Base-by-base conservation (phyloP, 2,888 invertebrate species). In the Sylvicola fuscatus region DNA sequence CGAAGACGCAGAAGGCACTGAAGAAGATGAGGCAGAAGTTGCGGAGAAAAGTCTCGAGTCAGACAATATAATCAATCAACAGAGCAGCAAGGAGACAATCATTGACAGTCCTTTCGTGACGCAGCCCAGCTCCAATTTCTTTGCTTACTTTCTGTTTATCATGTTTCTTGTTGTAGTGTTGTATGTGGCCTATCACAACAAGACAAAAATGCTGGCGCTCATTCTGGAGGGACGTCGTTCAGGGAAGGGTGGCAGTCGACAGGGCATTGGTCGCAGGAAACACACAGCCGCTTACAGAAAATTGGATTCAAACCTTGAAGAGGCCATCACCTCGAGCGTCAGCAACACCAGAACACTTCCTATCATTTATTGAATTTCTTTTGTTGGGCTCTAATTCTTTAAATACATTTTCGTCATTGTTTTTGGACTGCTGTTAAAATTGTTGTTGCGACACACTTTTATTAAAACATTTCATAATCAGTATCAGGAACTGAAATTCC, bases 161-260 rank as follows among this genome's bases (percentile, higher is more conserved):
- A 66, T 69, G 43, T 59, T 72, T 14, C 47, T 73, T 11, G 66
- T 66, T 43, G 64, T 76, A 30, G 50, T 68, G 32, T 65, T 66
- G 32, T 78, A 77, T 47, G 58, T 77, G 11, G 61, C 39, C 33
- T 67, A 66, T 50, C 65, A 66, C 42, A 76, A 76, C 48, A 74
- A 75, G 48, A 68, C 73, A 47, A 76, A 76, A 71, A 65, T 75
- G 39, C 49, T 75, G 38, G 75, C 72, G 1, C 58, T 74, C 38
- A 54, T 72, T 33, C 51, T 75, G 27, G 75, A 75, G 54, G 72
- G 74, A 14, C 55, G 67, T 14, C 45, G 45, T 34, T 41, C 38
- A 12, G 42, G 41, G 15, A 43, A 44, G 38, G 46, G 48, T 37
- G 53, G 53, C 33, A 52, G 50, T 48, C 49, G 53, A 37, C n/a